Evolutionary conservation across 2,888 invertebrate species (phyloP), one percentile per base, ranked within the genome.

Genomic region (Fragum whitleyi): DNA sequence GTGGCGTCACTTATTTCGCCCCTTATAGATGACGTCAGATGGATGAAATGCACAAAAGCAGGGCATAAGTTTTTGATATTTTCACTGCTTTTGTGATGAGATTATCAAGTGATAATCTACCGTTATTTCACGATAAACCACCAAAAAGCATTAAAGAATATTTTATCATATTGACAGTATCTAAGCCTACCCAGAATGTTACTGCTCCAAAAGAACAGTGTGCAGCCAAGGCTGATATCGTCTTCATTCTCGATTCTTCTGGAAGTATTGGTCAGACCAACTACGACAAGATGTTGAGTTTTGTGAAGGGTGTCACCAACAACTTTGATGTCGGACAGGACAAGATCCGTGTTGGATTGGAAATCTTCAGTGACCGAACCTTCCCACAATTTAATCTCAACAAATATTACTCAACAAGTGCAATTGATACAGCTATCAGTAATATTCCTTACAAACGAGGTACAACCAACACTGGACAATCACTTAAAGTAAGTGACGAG

Each of bases 161-260:
- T n/a, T n/a, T n/a, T n/a, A n/a, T n/a, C n/a, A n/a, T 32, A 29
- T 32, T 29, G 82, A 28, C 68, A 85, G 85, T 82, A 1, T 85
- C 85, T 11, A 79, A 82, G 32, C 85, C 85, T 42, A 23, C 65
- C 42, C 42, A 65, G 65, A 57, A 42, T n/a, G 79, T 69, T 9
- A 69, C 74, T 21, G 59, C 73, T 9, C 74, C 81, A 32, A 62
- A 28, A 29, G 65, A 71, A 55, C 59, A 83, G 85, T 92, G 92
- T 78, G 82, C 87, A 16, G 86, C 88, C 26, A 84, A 87, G 55
- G 91, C 91, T 0, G 92, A 92, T 81, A 88, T 93, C 21, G 88
- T 87, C 29, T 92, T 92, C 83, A 85, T 92, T 47, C 79, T 93
- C 51, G 93, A 93, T 84, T 89, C 90, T 3, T 90, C 91, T n/a